Evolutionary conservation across 1,140 invertebrate species (phyloP).

Genomic region (Metaphire vulgaris): DNA sequence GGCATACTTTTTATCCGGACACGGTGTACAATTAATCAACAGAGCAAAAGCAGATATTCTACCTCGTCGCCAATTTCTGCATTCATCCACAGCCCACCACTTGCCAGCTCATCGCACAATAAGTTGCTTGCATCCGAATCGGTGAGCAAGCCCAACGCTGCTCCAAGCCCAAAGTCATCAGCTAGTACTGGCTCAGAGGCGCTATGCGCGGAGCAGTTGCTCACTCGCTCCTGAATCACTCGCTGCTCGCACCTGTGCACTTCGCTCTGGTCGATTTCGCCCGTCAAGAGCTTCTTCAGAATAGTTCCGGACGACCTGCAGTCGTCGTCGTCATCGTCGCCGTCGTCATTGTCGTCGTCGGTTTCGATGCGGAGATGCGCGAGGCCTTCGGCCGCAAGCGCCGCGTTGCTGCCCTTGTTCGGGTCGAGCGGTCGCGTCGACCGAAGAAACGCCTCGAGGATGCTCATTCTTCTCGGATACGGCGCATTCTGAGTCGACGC

Average conservation of each 20-base stretch:
- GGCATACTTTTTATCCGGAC: too few relatives aligned
- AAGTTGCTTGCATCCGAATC: neutral
- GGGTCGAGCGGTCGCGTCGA: conserved; percentile 11
- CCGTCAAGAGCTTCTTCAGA: conserved; percentile 16
- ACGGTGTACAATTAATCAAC: too few relatives aligned
- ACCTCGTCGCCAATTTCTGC: neutral
- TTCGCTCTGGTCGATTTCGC: conserved; percentile 15
- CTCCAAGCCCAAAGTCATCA: conserved; percentile 14
- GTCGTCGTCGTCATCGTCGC: too few relatives aligned
- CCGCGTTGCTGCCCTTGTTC: conserved; percentile 18
- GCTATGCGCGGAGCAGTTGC: neutral
- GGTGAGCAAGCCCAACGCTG: neutral
- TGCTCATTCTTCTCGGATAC: conserved; percentile 11
- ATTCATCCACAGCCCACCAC: neutral
- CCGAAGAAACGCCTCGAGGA: conserved; percentile 11
- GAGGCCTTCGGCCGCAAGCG: conserved; percentile 16
- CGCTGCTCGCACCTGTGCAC: neutral
- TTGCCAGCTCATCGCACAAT: neutral
- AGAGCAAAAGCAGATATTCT: too few relatives aligned
- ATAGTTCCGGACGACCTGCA: neutral
- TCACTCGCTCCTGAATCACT: neutral
- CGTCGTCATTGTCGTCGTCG: too few relatives aligned
- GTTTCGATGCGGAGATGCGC: conserved; percentile 4
- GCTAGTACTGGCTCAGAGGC: neutral
- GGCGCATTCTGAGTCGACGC: neutral